Conservation (phyloP, 2,888 invertebrate genomes). For the Alcis repandata region DNA sequence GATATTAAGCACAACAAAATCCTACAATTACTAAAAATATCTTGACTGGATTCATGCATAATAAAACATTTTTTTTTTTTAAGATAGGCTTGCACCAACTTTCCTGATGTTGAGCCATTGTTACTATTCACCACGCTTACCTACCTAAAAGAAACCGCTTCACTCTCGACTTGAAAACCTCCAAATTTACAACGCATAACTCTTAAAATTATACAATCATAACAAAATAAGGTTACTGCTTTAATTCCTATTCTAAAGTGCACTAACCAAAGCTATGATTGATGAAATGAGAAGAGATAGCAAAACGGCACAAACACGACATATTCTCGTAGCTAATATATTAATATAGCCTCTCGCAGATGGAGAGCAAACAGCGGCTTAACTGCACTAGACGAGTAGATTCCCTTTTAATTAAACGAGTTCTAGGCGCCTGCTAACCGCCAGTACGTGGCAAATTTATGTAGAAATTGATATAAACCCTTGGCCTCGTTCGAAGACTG, state of each 20-base stretch:
- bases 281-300: constrained; percentile 3
- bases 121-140: no score
- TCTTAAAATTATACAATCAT: no score
- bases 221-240: no score
- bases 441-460: constrained; percentile 56
- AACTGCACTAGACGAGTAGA: constrained; percentile 73
- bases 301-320: constrained; percentile 9
- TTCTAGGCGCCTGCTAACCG: constrained; percentile 58
- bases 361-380: constrained; percentile 74
- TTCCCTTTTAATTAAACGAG: constrained; percentile 81
- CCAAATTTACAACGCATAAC: no score
- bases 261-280: not conserved
- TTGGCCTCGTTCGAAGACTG: constrained; percentile 15
- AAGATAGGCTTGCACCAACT: no score
- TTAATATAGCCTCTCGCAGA: constrained; percentile 62
- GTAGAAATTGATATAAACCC: constrained; percentile 50
- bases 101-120: no score
- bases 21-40: no score
- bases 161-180: no score
- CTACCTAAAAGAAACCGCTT: no score
- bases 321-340: constrained; percentile 51
- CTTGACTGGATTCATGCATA: no score
- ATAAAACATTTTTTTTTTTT: no score
- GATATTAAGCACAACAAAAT: not conserved
- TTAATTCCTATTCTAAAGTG: not conserved